Evolutionary conservation across 2,797 vertebrate genomes (phyloP), one percentile per base, ranked within the genome.

Genomic region (Zalophus californianus): DNA sequence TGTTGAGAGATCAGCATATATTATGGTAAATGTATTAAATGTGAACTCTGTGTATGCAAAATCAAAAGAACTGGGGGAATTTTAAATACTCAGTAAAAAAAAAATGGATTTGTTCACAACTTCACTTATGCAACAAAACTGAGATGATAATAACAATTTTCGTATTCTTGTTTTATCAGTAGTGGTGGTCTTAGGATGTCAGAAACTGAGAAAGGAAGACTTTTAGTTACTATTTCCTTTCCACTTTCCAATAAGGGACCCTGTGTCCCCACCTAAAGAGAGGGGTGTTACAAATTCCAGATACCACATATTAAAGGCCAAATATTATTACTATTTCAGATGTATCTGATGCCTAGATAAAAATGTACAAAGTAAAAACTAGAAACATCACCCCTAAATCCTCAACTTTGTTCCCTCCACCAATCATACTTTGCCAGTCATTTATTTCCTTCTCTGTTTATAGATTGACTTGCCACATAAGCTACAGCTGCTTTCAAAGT

Each of bases 161-260:
- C 10, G 44, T 88, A 58, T 87, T 92, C 92, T 88, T 94, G 27
- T 75, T 10, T 75, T 50, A 93, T 62, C 56, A 38, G 66, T 62
- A 89, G 23, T 66, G 16, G 3, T 86, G 15, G 44, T 75, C 79
- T 85, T 93, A 70, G 32, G 94, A 86, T 84, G 60, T 18, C 85
- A 92, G 72, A 83, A 97, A 97, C 66, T 94, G 52, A 16, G 44
- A 95, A 94, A 97, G 16, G 58, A 86, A 96, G 58, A 15, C 72
- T 93, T 91, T 89, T 78, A 86, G 52, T 96, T 93, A 90, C 20
- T 96, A 82, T 92, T 56, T 94, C 56, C 56, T 94, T 94, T 91
- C 18, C 32, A 75, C 54, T 96, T 75, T 77, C 62, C 35, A 79
- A n/a, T 70, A 93, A 82, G 44, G 52, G 78, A 56, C 18, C 15